These are phyloP conservation scores for Alectoris magna DNA, from an alignment of 2,797 vertebrate species.

Conservation along the genomic window DNA sequence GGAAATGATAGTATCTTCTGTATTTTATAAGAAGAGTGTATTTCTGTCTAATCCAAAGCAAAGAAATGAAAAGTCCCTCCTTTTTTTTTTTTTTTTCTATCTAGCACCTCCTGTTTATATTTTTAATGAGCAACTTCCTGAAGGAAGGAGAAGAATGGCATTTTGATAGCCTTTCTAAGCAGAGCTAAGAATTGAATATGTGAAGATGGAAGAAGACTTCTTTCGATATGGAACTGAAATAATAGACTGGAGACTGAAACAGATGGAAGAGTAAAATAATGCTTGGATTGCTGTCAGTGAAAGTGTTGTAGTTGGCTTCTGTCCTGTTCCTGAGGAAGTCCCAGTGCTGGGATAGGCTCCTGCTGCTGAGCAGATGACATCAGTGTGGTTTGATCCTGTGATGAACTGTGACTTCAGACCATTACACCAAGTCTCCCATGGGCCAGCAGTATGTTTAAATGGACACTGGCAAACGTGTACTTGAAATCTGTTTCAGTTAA, in stretches of 20 bases:
- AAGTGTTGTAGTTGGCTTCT: conserved; percentile 53
- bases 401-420: conserved; percentile 29
- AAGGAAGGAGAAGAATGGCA: not conserved
- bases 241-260: conserved; percentile 40
- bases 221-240: not conserved
- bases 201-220: not conserved
- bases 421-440: fast-evolving
- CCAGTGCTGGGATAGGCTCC: conserved; percentile 8
- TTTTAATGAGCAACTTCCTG: not conserved
- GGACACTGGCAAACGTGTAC: fast-evolving
- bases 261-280: conserved; percentile 66
- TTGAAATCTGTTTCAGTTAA: not conserved
- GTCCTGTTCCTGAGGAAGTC: conserved; percentile 31
- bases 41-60: not conserved
- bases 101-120: not conserved
- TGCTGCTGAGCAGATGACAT: conserved; percentile 48
- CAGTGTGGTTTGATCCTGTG: not conserved
- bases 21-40: not conserved
- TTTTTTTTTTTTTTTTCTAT: not conserved
- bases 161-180: not conserved
- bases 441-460: not conserved
- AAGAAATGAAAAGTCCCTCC: not conserved
- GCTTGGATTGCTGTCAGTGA: conserved; percentile 45
- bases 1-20: not conserved
- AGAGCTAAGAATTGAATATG: not conserved